These are phyloP conservation scores for Nycticorax nycticorax DNA, from an alignment of 2,113 vertebrate genomes.

Conservation along the genomic window DNA sequence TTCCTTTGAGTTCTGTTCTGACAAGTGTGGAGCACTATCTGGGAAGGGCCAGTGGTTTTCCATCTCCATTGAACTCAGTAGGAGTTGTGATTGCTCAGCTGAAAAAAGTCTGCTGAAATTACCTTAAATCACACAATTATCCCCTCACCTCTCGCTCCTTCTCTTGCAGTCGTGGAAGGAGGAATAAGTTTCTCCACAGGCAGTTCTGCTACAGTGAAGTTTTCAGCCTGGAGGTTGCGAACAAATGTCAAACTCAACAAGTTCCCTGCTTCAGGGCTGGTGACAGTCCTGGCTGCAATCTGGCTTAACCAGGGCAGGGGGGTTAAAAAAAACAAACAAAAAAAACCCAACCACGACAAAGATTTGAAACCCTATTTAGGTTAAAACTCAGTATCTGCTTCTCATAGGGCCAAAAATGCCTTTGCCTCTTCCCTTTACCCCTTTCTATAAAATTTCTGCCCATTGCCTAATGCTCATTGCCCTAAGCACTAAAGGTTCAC, in stretches of 20 bases:
- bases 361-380: background rate
- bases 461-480: background rate
- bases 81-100: conserved; percentile 46
- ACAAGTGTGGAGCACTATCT: conserved; percentile 15
- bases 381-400: background rate
- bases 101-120: conserved; percentile 42
- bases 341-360: background rate
- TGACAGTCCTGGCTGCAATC: background rate
- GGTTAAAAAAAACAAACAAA: too few relatives aligned
- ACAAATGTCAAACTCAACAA: background rate
- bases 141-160: background rate
- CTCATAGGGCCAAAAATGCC: background rate
- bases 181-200: background rate
- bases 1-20: conserved; percentile 50
- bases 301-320: background rate
- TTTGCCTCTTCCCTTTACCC: background rate
- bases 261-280: background rate
- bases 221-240: background rate
- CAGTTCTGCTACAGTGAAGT: background rate
- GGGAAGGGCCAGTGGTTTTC: conserved; percentile 32
- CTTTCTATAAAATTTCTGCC: background rate
- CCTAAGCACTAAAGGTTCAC: background rate
- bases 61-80: conserved; percentile 17
- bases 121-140: conserved; percentile 57
- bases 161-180: background rate